phyloP scores from a whole-genome alignment of 2,888 invertebrate genomes.

The Caenorhabditis sp. region DNA sequence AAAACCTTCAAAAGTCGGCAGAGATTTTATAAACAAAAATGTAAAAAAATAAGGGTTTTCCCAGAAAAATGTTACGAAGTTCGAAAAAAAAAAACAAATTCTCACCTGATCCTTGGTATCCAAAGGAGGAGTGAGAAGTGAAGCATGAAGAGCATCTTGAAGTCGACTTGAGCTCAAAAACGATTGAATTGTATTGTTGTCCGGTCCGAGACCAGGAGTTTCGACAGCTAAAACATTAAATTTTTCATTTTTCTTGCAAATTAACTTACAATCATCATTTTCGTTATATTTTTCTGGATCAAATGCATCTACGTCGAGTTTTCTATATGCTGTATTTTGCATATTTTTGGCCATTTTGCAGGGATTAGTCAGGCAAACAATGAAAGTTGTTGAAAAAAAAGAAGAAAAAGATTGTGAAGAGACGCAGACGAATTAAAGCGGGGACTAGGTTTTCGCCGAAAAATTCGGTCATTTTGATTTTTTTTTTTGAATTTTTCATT shows the following conservation, averaged over 20 bases:
- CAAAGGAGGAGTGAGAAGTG: slow-evolving; percentile 59
- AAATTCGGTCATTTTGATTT: slow-evolving; percentile 1
- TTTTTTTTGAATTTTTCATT: not conserved
- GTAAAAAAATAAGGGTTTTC: too few relatives aligned
- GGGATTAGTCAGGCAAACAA: slow-evolving; percentile 1
- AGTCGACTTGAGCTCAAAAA: slow-evolving; percentile 45
- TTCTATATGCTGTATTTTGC: slow-evolving; percentile 61
- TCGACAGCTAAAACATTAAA: slow-evolving; percentile 42
- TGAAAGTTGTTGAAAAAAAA: too few relatives aligned
- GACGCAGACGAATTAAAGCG: slow-evolving; percentile 4
- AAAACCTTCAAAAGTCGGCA: too few relatives aligned
- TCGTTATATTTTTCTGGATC: slow-evolving; percentile 63
- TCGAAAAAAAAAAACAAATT: too few relatives aligned
- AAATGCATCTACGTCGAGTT: slow-evolving; percentile 65
- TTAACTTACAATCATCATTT: slow-evolving; percentile 56
- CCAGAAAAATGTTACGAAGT: too few relatives aligned
- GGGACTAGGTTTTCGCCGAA: not conserved
- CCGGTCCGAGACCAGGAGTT: slow-evolving; percentile 51
- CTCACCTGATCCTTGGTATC: slow-evolving; percentile 62
- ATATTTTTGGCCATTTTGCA: slow-evolving; percentile 63
- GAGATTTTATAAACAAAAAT: too few relatives aligned
- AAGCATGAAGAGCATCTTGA: slow-evolving; percentile 62
- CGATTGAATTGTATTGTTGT: slow-evolving; percentile 42
- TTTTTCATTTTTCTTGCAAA: too few relatives aligned
- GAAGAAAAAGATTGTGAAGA: too few relatives aligned